Evolutionary conservation across 2,888 invertebrate genomes (phyloP).

Genomic region (Lasius fuliginosus): DNA sequence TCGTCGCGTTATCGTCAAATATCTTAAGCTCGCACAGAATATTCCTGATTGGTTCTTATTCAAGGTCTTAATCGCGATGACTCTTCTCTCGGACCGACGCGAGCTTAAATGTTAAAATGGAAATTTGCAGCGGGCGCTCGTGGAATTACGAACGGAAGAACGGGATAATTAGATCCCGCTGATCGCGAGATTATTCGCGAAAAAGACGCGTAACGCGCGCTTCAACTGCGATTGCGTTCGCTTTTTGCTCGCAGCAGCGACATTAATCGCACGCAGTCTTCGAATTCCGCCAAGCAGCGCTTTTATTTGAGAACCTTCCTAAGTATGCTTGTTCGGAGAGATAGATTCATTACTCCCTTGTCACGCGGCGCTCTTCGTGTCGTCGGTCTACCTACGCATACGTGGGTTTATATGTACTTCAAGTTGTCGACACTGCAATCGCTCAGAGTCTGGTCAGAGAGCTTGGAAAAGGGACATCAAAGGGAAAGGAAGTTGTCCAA

Average conservation of each 20-base stretch:
- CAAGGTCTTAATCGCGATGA: constrained; percentile 54
- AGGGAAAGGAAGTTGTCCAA: constrained; percentile 53
- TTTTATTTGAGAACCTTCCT: constrained; percentile 25
- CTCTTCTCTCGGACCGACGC: constrained; percentile 9
- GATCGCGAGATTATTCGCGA: constrained; percentile 47
- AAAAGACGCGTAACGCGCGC: constrained; percentile 22
- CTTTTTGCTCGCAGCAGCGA: constrained; percentile 20
- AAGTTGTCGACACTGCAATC: constrained; percentile 60
- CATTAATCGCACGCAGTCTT: constrained; percentile 44
- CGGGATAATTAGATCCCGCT: constrained; percentile 43
- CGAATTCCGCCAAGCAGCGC: constrained; percentile 21
- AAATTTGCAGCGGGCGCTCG: constrained; percentile 42
- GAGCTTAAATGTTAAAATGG: constrained; percentile 32
- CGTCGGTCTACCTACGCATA: constrained; percentile 29
- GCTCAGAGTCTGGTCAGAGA: constrained; percentile 59
- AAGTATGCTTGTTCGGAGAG: constrained; percentile 25
- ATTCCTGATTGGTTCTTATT: constrained; percentile 55
- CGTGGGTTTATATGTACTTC: constrained; percentile 49
- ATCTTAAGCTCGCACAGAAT: constrained; percentile 70
- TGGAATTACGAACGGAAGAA: constrained; percentile 33
- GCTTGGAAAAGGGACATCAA: constrained; percentile 60
- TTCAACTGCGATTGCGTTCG: constrained; percentile 1
- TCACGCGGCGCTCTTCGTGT: constrained; percentile 31
- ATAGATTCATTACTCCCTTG: constrained; percentile 54
- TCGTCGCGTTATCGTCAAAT: constrained; percentile 60